A percentile compares a stretch with the other conserved stretches of the same genome.
Conservation (phyloP, 2,888 invertebrate genomes). For the Didymodactylos carnosus region DNA sequence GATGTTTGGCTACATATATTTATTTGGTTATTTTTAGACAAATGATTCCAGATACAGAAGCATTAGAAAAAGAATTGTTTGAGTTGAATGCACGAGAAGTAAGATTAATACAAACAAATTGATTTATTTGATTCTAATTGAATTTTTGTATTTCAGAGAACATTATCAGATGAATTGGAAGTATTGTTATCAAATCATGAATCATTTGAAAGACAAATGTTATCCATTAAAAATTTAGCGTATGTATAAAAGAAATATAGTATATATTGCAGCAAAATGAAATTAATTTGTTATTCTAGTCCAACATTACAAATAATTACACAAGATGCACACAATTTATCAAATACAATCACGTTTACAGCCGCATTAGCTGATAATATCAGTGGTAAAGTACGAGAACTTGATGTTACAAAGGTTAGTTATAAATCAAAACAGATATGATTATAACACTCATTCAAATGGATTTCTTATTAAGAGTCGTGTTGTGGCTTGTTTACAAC, state of each 20-base stretch:
- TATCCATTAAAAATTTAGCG: not conserved
- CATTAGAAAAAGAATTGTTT: not conserved
- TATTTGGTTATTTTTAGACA: too few relatives aligned
- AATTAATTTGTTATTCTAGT: slow-evolving; percentile 20
- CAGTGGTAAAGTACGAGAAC: slow-evolving; percentile 74
- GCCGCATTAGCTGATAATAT: slow-evolving; percentile 74
- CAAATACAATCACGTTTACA: slow-evolving; percentile 63
- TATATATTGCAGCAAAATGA: not conserved
- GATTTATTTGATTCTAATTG: too few relatives aligned
- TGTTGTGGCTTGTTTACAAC: slow-evolving; percentile 74
- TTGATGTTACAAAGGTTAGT: slow-evolving; percentile 70
- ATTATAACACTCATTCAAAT: not conserved
- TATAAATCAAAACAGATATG: not conserved
- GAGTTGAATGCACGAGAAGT: not conserved
- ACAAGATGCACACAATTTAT: slow-evolving; percentile 48
- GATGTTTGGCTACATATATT: too few relatives aligned
- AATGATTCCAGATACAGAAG: not conserved
- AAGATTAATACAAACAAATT: not conserved
- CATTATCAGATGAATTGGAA: not conserved
- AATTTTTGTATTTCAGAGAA: not conserved
- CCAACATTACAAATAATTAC: slow-evolving; percentile 50
- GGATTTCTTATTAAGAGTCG: slow-evolving; percentile 44
- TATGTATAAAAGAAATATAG: not conserved
- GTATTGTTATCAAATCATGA: not conserved
- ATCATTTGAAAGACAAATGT: not conserved